These are phyloP conservation scores for Chlamydotis undulata DNA, from an alignment of 2,113 vertebrate species.

Conservation along the genomic window DNA sequence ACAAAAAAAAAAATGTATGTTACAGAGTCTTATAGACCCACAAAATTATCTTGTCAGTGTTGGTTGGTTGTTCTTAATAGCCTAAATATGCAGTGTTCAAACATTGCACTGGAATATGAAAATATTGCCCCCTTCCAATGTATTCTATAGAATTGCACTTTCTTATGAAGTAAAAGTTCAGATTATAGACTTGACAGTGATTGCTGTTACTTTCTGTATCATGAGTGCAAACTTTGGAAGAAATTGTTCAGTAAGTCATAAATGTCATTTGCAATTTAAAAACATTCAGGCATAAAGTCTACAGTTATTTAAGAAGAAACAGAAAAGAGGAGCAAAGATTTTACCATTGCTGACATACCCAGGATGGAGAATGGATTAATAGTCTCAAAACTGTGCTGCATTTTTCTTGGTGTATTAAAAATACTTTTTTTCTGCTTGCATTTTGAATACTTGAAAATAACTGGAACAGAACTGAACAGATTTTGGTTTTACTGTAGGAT, in stretches of 20 bases:
- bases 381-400: neutral
- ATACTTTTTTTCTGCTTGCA: neutral
- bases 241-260: neutral
- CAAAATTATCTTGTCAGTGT: neutral
- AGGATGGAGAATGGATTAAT: neutral
- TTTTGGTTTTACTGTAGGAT: conserved; percentile 75
- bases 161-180: neutral
- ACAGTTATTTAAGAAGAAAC: neutral
- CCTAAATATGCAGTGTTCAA: neutral
- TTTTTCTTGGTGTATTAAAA: neutral
- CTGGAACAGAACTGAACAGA: neutral
- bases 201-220: neutral
- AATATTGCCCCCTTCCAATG: neutral
- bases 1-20: neutral
- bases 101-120: neutral
- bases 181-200: neutral
- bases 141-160: neutral
- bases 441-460: neutral
- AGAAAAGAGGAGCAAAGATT: neutral
- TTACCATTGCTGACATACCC: neutral
- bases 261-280: neutral
- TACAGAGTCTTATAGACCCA: neutral
- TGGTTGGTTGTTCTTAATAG: neutral
- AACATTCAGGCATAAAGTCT: neutral
- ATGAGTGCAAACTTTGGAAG: neutral